Percentiles rank a stretch among this genome's conserved stretches.
Evolutionary conservation across 2,888 invertebrate species (phyloP).

Genomic region (Macrosoma leucophasiata): DNA sequence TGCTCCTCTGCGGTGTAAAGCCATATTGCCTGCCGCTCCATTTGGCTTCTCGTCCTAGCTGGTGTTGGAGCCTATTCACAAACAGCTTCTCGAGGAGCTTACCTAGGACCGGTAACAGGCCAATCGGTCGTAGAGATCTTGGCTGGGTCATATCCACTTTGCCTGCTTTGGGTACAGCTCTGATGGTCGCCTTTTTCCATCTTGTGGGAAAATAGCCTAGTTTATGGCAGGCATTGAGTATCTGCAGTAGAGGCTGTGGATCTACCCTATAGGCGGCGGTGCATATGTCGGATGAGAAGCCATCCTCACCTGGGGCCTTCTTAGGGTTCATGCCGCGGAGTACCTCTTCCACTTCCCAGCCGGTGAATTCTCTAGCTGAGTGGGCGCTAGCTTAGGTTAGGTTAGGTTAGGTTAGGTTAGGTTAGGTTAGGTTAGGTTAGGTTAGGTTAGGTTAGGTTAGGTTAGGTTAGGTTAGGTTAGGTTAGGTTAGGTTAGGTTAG

Average conservation of each 20-base stretch:
- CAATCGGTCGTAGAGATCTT: conserved; percentile 17
- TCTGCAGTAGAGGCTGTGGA: conserved; percentile 17
- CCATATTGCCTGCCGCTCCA: conserved; percentile 18
- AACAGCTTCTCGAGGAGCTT: conserved; percentile 20
- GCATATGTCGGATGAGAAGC: conserved; percentile 14
- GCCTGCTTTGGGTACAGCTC: conserved; percentile 3
- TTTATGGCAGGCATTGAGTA: conserved; percentile 15
- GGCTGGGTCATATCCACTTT: conserved; percentile 11
- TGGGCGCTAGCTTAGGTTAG: conserved; percentile 19
- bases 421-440: conserved; percentile 22
- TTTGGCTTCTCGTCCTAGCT: conserved; percentile 1
- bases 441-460: conserved; percentile 20
- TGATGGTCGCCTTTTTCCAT: conserved; percentile 5
- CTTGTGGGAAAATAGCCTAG: conserved; percentile 8
- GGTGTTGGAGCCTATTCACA: conserved; percentile 9
- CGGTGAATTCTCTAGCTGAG: conserved; percentile 14
- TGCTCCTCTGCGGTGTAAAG: conserved; percentile 18
- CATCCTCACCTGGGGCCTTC: conserved; percentile 18
- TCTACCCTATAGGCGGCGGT: conserved; percentile 11
- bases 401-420: conserved; percentile 19
- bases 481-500: conserved; percentile 18
- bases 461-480: conserved; percentile 17
- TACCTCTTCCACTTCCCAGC: too few relatives aligned
- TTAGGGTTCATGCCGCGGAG: conserved; percentile 21
- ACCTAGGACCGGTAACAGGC: conserved; percentile 16